phyloP scores from a whole-genome alignment of 2,797 vertebrate species.

The Cheracebus regulus region DNA sequence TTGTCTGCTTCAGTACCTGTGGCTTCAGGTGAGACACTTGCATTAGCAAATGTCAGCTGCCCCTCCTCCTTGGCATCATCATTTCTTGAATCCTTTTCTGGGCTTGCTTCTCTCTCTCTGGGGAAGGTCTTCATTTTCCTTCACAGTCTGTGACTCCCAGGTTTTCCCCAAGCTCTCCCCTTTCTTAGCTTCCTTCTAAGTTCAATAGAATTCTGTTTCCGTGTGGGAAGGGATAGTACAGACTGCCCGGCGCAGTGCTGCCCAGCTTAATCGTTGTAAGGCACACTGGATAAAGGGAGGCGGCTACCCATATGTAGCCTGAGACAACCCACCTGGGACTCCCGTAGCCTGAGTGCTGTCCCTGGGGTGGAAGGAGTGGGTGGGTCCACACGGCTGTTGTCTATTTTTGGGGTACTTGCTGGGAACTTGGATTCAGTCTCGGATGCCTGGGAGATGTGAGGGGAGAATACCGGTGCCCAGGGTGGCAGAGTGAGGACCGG shows the following conservation, averaged over 20 bases:
- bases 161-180: background rate
- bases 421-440: background rate
- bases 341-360: background rate
- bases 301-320: background rate
- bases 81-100: background rate
- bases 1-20: background rate
- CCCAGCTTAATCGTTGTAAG: background rate
- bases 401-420: background rate
- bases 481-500: background rate
- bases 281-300: background rate
- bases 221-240: background rate
- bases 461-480: background rate
- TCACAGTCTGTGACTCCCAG: background rate
- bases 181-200: background rate
- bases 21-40: slow-evolving; percentile 48
- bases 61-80: background rate
- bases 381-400: background rate
- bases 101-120: background rate
- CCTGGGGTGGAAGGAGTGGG: background rate
- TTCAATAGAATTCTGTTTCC: background rate
- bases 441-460: background rate
- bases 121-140: background rate
- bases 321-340: background rate
- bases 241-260: background rate
- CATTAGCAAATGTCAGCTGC: background rate